Percentiles rank a stretch among this genome's conserved stretches.
These are phyloP conservation scores for Phragmatobia fuliginosa DNA, from an alignment of 2,888 invertebrate genomes.

Conservation along the genomic window DNA sequence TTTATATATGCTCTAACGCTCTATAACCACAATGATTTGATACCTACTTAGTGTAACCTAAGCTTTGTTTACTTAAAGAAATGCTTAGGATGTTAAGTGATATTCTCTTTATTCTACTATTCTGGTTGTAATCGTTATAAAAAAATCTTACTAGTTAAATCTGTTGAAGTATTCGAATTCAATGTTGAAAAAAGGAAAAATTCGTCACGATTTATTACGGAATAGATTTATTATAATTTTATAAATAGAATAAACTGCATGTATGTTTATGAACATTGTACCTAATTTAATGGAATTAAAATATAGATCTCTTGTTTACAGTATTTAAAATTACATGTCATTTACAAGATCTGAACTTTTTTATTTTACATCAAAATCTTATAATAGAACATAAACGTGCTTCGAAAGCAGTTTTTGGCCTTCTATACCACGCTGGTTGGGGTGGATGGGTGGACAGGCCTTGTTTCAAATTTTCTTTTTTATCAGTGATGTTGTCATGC, in stretches of 20 bases:
- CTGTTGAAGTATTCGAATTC: slow-evolving; percentile 31
- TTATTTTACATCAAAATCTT: too few species aligned
- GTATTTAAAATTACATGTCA: slow-evolving; percentile 86
- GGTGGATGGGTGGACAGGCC: too few species aligned
- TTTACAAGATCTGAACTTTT: slow-evolving; percentile 86
- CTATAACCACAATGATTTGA: background rate
- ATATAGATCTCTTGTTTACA: slow-evolving; percentile 85
- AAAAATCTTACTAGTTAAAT: slow-evolving; percentile 32
- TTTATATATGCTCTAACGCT: slow-evolving; percentile 1
- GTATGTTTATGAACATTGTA: slow-evolving; percentile 57
- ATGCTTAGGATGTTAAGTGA: slow-evolving; percentile 21
- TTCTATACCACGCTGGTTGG: too few species aligned
- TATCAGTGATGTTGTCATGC: too few species aligned
- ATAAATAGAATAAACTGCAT: slow-evolving; percentile 47
- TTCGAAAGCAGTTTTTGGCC: too few species aligned
- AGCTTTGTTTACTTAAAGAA: too few species aligned
- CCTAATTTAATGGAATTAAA: slow-evolving; percentile 72
- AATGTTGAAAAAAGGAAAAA: slow-evolving; percentile 23
- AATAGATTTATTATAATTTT: slow-evolving; percentile 43
- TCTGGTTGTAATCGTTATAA: slow-evolving; percentile 44
- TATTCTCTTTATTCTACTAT: slow-evolving; percentile 52
- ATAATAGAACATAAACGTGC: too few species aligned
- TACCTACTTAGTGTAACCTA: background rate
- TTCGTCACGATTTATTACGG: slow-evolving; percentile 32
- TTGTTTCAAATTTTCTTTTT: too few species aligned